Percentiles rank a stretch among this genome's conserved stretches.
Conservation (phyloP, 1,140 invertebrate genomes). For the Rhagoletis zephyria region DNA sequence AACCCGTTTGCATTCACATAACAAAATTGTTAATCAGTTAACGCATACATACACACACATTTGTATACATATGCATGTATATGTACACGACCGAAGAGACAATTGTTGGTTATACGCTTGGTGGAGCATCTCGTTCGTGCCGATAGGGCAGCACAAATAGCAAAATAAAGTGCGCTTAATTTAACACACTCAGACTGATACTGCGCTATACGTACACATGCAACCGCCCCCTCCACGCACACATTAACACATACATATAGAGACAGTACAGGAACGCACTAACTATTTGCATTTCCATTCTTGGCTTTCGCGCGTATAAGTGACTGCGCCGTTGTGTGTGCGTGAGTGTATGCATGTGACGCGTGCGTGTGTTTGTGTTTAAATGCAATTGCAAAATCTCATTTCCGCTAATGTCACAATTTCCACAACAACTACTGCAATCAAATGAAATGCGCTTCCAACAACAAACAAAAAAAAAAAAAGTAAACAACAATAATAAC, state of each 20-base stretch:
- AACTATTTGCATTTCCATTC: background rate
- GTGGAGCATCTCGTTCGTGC: background rate
- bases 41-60: no score
- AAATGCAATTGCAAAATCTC: constrained; percentile 48
- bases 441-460: constrained; percentile 38
- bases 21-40: constrained; percentile 10
- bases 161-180: constrained; percentile 29
- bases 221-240: background rate
- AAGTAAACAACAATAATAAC: background rate
- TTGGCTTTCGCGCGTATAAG: background rate
- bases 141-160: background rate
- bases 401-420: constrained; percentile 52
- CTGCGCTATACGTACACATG: no score
- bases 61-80: no score
- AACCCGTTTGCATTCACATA: background rate
- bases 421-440: constrained; percentile 12
- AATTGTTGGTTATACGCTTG: background rate
- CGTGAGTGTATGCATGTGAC: background rate
- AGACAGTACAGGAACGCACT: background rate
- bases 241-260: background rate
- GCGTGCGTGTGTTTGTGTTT: background rate
- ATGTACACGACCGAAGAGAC: background rate
- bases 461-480: background rate
- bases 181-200: background rate
- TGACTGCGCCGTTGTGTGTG: background rate